Evolutionary conservation across 2,888 invertebrate genomes (phyloP).

Genomic region (Drosophila buzzatii): DNA sequence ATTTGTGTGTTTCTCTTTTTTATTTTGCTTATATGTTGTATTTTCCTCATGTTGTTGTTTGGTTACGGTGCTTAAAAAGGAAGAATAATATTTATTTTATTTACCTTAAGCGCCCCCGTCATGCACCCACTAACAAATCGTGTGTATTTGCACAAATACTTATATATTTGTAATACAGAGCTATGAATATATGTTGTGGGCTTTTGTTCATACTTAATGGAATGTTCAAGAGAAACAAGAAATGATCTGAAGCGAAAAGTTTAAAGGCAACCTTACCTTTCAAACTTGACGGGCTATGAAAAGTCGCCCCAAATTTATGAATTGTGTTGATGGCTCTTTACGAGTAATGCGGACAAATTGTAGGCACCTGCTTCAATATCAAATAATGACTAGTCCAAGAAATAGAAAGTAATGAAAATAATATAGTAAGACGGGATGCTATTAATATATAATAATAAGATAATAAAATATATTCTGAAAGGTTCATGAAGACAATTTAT

Average conservation of each 20-base stretch:
- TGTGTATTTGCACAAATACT: constrained; percentile 14
- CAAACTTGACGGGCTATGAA: constrained; percentile 2
- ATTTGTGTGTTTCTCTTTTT: constrained; percentile 26
- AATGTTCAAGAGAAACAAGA: constrained; percentile 10
- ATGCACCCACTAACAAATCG: constrained; percentile 8
- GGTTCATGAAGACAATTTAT: no score
- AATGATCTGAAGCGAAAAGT: constrained; percentile 3
- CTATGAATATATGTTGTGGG: constrained; percentile 10
- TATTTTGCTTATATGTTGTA: constrained; percentile 11
- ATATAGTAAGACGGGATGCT: no score
- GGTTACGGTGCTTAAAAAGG: constrained; percentile 43
- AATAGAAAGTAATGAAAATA: constrained; percentile 26
- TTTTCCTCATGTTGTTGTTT: constrained; percentile 37
- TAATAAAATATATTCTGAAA: no score
- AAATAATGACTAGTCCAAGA: constrained; percentile 40
- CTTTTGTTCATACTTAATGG: constrained; percentile 6
- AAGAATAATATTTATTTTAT: constrained; percentile 63
- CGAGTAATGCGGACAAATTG: constrained; percentile 35
- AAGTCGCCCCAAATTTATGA: neutral
- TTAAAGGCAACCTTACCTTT: constrained; percentile 8
- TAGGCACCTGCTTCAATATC: constrained; percentile 37
- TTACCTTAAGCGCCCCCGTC: constrained; percentile 47
- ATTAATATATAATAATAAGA: no score
- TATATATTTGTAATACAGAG: neutral
- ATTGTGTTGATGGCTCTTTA: constrained; percentile 15